Evolutionary conservation across 2,888 invertebrate genomes (phyloP), one percentile per base, ranked within the genome.

Genomic region (Gandaritis pyraliata): DNA sequence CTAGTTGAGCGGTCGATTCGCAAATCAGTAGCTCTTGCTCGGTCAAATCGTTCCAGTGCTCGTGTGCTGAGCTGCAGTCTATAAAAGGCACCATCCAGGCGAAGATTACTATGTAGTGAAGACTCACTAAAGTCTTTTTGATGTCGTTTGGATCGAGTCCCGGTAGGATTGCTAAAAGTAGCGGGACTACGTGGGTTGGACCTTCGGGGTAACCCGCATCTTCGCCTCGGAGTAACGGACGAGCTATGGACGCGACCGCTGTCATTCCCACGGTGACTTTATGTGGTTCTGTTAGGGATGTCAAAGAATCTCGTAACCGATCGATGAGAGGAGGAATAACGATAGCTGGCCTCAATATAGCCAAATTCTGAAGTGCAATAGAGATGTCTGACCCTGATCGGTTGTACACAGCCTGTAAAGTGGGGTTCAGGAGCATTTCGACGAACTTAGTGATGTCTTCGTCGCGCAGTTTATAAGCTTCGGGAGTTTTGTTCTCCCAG

Each of bases 121-220:
- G 94, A 0, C 97, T 96, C 23, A 95, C 93, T 54, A 95, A 88
- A 23, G 95, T 95, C 83, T 96, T 96, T 68, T 94, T 94, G 45
- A 95, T 93, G 83, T 98, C 98, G 78, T 98, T 98, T 0, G 97
- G 95, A 83, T 98, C 98, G 46, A 98, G 95, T 12, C 97, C 98
- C 0, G 98, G 98, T 15, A 98, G 87, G 0, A 96, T 93, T 0
- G 95, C 95, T 80, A 96, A 94, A 12, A 98, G 90, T 29, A 98
- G 90, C 0, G 97, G 97, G 15, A 98, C 92, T 0, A 97, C 95
- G 75, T 97, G 96, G 0, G 94, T 94, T 4, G 96, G 95, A 0
- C 97, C 97, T 80, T 96, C 96, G 0, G 95, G 94, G 78, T 94
- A 96, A 12, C 90, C 93, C 6, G 91, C 86, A 33, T 86, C 84